Evolutionary conservation across 2,888 invertebrate species (phyloP).

Genomic region (Vesta saturnalis): DNA sequence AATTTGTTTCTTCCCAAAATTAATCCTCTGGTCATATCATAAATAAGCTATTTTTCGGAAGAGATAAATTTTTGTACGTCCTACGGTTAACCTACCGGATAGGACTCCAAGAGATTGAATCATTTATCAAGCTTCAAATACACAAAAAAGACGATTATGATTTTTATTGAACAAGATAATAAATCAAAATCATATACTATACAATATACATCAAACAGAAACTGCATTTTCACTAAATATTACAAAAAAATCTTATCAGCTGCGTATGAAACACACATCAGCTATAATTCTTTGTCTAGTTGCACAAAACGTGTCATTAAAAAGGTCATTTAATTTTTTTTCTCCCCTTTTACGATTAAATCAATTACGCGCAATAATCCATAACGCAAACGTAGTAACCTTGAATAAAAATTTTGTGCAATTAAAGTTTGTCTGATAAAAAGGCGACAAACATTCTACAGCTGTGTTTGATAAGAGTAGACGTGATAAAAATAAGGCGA

Average conservation of each 20-base stretch:
- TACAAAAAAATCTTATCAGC: conserved; percentile 26
- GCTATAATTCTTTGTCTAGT: conserved; percentile 29
- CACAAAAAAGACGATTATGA: no score
- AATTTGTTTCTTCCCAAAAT: no score
- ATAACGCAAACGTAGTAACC: neutral
- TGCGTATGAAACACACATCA: no score
- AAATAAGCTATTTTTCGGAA: no score
- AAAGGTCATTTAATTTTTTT: conserved; percentile 21
- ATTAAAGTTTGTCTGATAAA: conserved; percentile 27
- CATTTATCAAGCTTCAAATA: no score
- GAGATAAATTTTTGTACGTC: no score
- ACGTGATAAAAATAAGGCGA: conserved; percentile 21
- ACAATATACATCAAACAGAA: conserved; percentile 5
- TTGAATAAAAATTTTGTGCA: neutral
- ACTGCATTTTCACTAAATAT: no score
- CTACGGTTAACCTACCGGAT: no score
- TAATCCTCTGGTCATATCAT: no score
- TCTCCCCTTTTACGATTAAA: neutral
- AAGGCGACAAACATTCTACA: conserved; percentile 45
- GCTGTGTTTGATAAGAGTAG: conserved; percentile 40
- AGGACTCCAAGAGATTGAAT: no score
- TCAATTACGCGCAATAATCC: neutral
- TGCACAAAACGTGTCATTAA: conserved; percentile 25
- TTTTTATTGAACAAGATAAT: no score
- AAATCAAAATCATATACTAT: conserved; percentile 20